Evolutionary conservation across 2,797 vertebrate genomes (phyloP), one percentile per base, ranked within the genome.

Genomic region (Danio albolineatus): DNA sequence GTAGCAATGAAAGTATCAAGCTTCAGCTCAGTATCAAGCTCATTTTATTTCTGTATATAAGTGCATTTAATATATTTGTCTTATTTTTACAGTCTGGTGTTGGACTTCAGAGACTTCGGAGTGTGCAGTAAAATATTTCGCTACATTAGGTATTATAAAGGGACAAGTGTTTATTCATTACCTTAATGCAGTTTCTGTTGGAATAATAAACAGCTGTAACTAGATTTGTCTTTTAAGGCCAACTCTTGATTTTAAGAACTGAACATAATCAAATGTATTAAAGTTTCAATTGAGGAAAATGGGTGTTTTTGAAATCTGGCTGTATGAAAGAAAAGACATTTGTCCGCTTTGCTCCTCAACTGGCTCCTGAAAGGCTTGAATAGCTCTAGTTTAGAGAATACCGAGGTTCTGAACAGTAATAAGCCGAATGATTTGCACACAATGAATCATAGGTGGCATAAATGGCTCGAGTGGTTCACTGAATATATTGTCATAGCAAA

Each of bases 391-490:
- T 60, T 73, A 56, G 49, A 76, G 61, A 76, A 79, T 28, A 62
- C 57, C 1, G 8, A 53, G 51, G 70, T 73, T 53, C 21, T 54
- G 49, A 65, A 44, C 36, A 17, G 17, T 71, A 78, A 71, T 78
- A 78, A 64, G 69, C 38, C 73, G 57, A 73, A 54, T 76, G 82
- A 74, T 78, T 85, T 49, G 17, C 53, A 73, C 53, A 9, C 54
- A 69, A 80, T 64, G 60, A 69, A 69, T 82, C 62, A 67, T 84
- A 85, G 83, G 74, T 82, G 62, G 69, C 19, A 6, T 74, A 81
- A 83, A 57, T 76, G 74, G 59, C 72, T 67, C 10, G 36, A 44
- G 56, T 66, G 73, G 73, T 74, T 82, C 65, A 43, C 44, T 57
- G 64, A 66, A 77, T 82, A 54, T 72, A 61, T 81, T 73, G 78